A percentile compares a stretch with the other conserved stretches of the same genome.
phyloP scores from a whole-genome alignment of 53 echinoderm and acorn worm genomes.

The Pentamera pediparva region DNA sequence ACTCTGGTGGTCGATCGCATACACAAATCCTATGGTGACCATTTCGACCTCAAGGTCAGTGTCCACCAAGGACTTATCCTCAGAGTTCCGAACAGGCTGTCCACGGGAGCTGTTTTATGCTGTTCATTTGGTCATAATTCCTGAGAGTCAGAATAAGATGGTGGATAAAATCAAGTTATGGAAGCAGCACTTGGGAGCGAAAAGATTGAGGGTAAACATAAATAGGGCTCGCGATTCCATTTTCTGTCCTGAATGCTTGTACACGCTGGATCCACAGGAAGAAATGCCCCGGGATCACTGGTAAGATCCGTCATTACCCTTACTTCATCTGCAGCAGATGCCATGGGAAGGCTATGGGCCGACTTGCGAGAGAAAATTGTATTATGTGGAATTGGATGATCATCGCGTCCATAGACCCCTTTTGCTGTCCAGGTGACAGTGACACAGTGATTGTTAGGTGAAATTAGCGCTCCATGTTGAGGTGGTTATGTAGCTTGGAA shows the following conservation, averaged over 20 bases:
- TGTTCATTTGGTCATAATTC: not conserved
- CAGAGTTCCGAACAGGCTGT: too few relatives aligned
- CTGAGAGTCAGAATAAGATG: not conserved
- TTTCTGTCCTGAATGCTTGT: not conserved
- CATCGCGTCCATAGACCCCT: too few relatives aligned
- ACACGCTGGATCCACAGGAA: not conserved
- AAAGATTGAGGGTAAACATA: too few relatives aligned
- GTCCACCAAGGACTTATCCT: not conserved
- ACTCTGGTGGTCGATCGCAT: too few relatives aligned
- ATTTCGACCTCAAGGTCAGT: not conserved
- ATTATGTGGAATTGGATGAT: not conserved
- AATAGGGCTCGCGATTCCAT: not conserved
- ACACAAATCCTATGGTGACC: not conserved
- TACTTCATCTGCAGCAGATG: too few relatives aligned
- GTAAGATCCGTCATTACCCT: too few relatives aligned
- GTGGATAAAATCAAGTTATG: not conserved
- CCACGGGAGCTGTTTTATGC: too few relatives aligned
- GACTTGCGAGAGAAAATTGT: not conserved
- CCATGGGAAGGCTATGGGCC: not conserved
- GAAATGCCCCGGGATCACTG: not conserved
- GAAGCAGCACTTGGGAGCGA: not conserved
- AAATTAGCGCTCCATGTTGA: not conserved
- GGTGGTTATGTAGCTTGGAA: too few relatives aligned
- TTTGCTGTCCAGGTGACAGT: too few relatives aligned
- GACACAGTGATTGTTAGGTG: not conserved